Conservation (phyloP, 2,888 invertebrate species). For the Drosophila gaucha region DNA sequence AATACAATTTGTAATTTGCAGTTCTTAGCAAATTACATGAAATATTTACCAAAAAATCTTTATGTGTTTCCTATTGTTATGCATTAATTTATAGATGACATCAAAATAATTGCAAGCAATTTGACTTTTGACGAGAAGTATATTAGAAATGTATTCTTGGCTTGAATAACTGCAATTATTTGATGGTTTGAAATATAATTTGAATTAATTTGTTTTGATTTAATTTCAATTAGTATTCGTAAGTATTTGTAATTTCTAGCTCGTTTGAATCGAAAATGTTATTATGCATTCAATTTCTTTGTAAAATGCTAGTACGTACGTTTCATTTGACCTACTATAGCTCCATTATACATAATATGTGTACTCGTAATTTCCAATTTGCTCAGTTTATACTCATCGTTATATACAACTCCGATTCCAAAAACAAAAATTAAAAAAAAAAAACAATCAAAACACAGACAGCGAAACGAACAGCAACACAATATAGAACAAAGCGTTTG, state of each 20-base stretch:
- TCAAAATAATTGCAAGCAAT: conserved; percentile 67
- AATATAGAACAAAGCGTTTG: conserved; percentile 43
- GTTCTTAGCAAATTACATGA: conserved; percentile 67
- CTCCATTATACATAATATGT: conserved; percentile 33
- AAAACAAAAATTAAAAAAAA: conserved; percentile 15
- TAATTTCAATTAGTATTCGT: conserved; percentile 38
- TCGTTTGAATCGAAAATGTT: conserved; percentile 73
- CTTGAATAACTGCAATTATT: conserved; percentile 49
- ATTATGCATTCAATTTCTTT: conserved; percentile 59
- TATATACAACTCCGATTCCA: conserved; percentile 20
- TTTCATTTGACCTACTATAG: conserved; percentile 48
- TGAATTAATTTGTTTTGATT: conserved; percentile 32
- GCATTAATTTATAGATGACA: conserved; percentile 56
- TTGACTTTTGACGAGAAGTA: conserved; percentile 38
- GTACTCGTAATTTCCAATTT: conserved; percentile 38
- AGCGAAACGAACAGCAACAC: conserved; percentile 33
- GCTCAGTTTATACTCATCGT: conserved; percentile 34
- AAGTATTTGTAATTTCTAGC: conserved; percentile 67
- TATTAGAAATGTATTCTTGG: conserved; percentile 24
- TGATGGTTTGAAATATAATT: conserved; percentile 30
- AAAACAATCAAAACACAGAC: conserved; percentile 40
- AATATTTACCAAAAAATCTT: conserved; percentile 59
- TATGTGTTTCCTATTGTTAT: conserved; percentile 43
- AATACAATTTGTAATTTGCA: conserved; percentile 34
- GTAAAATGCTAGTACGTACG: conserved; percentile 61